Evolutionary conservation across 92 coral and sea anemone species (phyloP).

Genomic region (Paragorgia papillata): DNA sequence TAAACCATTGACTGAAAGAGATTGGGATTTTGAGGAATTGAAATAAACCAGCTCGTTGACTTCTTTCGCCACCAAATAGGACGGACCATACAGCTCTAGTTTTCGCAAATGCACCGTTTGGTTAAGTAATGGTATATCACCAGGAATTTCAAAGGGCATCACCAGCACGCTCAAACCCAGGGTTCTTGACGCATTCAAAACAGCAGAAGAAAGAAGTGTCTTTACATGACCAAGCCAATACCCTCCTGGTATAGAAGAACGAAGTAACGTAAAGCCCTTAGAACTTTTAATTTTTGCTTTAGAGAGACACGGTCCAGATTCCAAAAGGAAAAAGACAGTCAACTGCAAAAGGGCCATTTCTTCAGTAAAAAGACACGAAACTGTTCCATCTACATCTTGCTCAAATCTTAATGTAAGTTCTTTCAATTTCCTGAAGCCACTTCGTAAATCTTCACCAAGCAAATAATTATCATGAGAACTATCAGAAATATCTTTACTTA

Average conservation of each 20-base stretch:
- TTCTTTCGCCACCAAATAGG: constrained; percentile 6
- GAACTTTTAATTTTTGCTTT: background rate
- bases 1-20: background rate
- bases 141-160: background rate
- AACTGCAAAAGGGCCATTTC: background rate
- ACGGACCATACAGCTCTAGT: constrained; percentile 31
- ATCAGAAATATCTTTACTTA: background rate
- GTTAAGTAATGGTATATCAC: constrained; percentile 3
- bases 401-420: constrained; percentile 17
- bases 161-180: background rate
- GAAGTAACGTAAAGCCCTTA: background rate
- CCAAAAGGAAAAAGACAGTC: background rate
- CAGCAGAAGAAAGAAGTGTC: background rate
- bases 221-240: background rate
- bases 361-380: background rate
- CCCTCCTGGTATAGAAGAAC: background rate
- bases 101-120: constrained; percentile 20
- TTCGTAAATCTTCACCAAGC: background rate
- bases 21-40: background rate
- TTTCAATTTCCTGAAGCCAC: constrained; percentile 10
- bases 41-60: constrained; percentile 26
- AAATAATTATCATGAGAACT: background rate
- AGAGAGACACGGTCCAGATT: background rate
- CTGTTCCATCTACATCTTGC: background rate
- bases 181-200: background rate